Percentiles rank a stretch among this genome's conserved stretches.
phyloP scores from a whole-genome alignment of 2,797 vertebrate species.

The Etheostoma nigrum region DNA sequence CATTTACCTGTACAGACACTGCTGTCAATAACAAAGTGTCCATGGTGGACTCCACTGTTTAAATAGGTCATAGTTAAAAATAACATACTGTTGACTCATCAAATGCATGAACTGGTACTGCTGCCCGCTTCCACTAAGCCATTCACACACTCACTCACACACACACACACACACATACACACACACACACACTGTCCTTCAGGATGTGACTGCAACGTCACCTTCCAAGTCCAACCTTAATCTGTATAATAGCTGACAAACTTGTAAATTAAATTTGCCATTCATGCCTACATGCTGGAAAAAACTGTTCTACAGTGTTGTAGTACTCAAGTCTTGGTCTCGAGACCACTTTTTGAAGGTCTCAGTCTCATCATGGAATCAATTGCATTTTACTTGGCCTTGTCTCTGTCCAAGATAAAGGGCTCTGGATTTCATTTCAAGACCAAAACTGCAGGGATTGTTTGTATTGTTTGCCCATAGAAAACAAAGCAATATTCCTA shows the following conservation, averaged over 20 bases:
- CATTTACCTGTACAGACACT: not conserved
- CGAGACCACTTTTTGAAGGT: too few species aligned
- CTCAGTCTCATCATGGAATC: too few species aligned
- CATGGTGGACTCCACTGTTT: not conserved
- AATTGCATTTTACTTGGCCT: too few species aligned
- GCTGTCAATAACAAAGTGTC: not conserved
- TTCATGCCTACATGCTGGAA: conserved; percentile 7
- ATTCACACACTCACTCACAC: conserved; percentile 14
- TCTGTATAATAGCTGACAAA: conserved; percentile 23
- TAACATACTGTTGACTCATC: conserved; percentile 1
- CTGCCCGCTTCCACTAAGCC: not conserved
- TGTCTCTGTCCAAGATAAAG: too few species aligned
- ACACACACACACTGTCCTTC: conserved; percentile 46
- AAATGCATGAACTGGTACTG: conserved; percentile 7
- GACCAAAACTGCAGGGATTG: too few species aligned
- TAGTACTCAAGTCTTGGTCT: too few species aligned
- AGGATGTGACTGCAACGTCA: conserved; percentile 32
- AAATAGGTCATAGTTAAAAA: not conserved
- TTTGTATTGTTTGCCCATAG: too few species aligned
- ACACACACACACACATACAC: conserved; percentile 21
- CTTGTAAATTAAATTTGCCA: not conserved
- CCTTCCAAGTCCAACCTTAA: not conserved
- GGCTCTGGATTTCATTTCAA: too few species aligned
- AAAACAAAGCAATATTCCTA: too few species aligned
- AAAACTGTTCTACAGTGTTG: conserved; percentile 3